Percentiles rank a stretch among this genome's conserved stretches.
phyloP scores from a whole-genome alignment of 2,888 invertebrate species.

The Drosophila robusta region DNA sequence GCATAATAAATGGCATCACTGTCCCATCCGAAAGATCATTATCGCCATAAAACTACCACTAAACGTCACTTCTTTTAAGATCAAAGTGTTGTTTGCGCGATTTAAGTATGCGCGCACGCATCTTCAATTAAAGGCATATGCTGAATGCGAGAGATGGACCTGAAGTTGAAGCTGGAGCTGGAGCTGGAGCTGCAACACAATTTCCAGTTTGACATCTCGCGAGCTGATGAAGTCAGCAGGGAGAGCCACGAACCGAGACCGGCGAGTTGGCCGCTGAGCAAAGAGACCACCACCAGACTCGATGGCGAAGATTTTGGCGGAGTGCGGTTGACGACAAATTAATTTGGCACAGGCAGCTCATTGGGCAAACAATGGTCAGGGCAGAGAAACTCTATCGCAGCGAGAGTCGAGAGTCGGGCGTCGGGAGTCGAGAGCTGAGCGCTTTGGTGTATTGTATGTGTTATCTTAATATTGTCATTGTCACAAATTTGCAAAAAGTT shows the following conservation, averaged over 20 bases:
- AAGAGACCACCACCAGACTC: conserved; percentile 66
- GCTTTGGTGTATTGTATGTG: conserved; percentile 61
- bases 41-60: conserved; percentile 84
- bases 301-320: conserved; percentile 28
- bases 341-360: conserved; percentile 78
- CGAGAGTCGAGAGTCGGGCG: background rate
- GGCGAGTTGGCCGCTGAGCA: background rate
- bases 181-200: conserved; percentile 21
- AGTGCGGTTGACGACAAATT: conserved; percentile 84
- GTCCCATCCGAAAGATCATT: conserved; percentile 84
- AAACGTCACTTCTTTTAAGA: conserved; percentile 85
- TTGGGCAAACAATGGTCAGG: conserved; percentile 47
- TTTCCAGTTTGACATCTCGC: conserved; percentile 71
- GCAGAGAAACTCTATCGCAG: background rate
- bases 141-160: conserved; percentile 33
- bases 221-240: conserved; percentile 48
- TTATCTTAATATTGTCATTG: conserved; percentile 86
- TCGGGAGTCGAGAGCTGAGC: conserved; percentile 8
- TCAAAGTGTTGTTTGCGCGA: conserved; percentile 84
- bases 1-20: conserved; percentile 84
- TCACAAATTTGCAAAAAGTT: conserved; percentile 85
- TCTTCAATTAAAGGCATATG: conserved; percentile 80
- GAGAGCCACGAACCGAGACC: background rate
- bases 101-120: conserved; percentile 81
- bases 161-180: conserved; percentile 1